Base-by-base conservation (phyloP, 2,888 invertebrate species). In the Esperia sulphurella region DNA sequence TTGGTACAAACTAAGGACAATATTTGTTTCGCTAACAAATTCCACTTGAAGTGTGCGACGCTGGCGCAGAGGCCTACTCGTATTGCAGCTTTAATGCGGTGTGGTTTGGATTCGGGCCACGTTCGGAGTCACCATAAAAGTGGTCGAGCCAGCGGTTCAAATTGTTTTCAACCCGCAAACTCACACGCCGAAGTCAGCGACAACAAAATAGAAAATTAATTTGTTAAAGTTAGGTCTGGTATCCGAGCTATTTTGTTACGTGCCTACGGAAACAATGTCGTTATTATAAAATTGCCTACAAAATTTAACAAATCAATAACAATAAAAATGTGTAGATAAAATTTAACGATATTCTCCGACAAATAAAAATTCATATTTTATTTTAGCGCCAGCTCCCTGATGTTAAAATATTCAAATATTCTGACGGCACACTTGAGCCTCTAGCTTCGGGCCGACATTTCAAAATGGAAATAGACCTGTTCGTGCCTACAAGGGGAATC, bases 331-430 rank as follows among this genome's bases (percentile, higher is more conserved):
- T 33, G n/a, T 41, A 41, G 21, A 37, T 38, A 40, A 43, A 50
- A 43, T 39, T 46, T 45, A 45, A 28, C 29, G 49, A 52, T 56
- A 52, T 59, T 63, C 53, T 50, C 52, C 48, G 49, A 57, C 57
- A 59, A 65, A 74, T 74, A 75, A 72, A 69, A 78, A 75, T 70
- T 75, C 72, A 75, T 79, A 71, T 78, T 77, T 71, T 68, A 74
- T 76, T 76, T 76, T 68, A 68, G 63, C 69, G 68, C 70, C 57
- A 62, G 63, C 67, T 75, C 65, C 67, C 72, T 65, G 61, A 75
- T 73, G 77, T 71, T 83, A 77, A 83, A 79, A 78, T 85, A 85
- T 85, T 85, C 81, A 85, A 80, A 85, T 85, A 83, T 84, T 83
- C 83, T 72, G 78, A 72, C 75, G 67, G 78, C 74, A 72, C 78